These are phyloP conservation scores for Mastacembelus armatus DNA, from an alignment of 2,797 vertebrate genomes.

Conservation along the genomic window DNA sequence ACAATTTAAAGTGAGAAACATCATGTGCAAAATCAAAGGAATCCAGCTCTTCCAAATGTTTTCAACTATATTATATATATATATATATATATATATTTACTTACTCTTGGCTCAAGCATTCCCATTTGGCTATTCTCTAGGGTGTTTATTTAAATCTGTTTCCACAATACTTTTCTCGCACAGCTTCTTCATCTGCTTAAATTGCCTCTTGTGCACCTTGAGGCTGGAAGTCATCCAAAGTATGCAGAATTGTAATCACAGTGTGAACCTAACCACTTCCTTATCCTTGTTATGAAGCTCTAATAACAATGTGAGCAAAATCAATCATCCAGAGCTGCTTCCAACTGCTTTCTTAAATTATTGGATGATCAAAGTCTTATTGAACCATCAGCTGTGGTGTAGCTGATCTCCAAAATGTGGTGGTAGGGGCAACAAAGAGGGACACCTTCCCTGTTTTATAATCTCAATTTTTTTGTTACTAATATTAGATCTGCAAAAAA, in stretches of 20 bases:
- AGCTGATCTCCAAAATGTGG: slow-evolving; percentile 31
- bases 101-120: slow-evolving; percentile 37
- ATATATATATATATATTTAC: too few relatives aligned
- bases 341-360: slow-evolving; percentile 39
- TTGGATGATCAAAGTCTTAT: slow-evolving; percentile 40
- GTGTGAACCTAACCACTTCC: slow-evolving; percentile 69
- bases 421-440: slow-evolving; percentile 1
- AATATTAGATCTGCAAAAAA: too few relatives aligned
- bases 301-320: slow-evolving; percentile 67
- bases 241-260: slow-evolving; percentile 71
- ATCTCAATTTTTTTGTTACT: too few relatives aligned
- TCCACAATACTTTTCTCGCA: slow-evolving; percentile 56
- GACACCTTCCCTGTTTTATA: slow-evolving; percentile 34
- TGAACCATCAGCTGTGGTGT: slow-evolving; percentile 27
- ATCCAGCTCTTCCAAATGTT: slow-evolving; percentile 31
- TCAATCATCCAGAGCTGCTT: slow-evolving; percentile 65
- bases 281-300: slow-evolving; percentile 66
- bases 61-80: too few relatives aligned
- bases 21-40: slow-evolving; percentile 37
- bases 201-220: slow-evolving; percentile 70
- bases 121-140: slow-evolving; percentile 45
- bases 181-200: slow-evolving; percentile 59
- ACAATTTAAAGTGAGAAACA: slow-evolving; percentile 20
- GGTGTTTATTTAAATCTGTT: slow-evolving; percentile 67
- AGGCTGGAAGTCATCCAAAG: slow-evolving; percentile 74